Evolutionary conservation across 2,888 invertebrate species (phyloP), one percentile per base, ranked within the genome.

Genomic region (Lasioglossum villosulum): DNA sequence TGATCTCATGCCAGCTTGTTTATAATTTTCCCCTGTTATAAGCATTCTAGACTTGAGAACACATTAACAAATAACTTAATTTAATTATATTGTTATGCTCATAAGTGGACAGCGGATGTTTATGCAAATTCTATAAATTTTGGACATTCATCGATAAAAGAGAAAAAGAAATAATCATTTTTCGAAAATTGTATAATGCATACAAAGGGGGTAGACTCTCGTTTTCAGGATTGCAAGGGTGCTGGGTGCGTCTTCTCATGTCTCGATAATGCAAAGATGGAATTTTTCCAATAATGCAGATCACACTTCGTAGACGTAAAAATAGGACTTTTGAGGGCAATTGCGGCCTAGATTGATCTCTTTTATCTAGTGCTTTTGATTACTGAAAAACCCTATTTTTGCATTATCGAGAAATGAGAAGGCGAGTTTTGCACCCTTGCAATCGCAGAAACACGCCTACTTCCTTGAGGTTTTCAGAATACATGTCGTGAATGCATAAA

Each of bases 1-100:
- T 80, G 85, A 82, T 87, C 94, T 94, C 90, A 91, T 93, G 93
- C 95, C 95, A 95, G 95, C 95, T 93, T 95, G 95, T 94, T 94
- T 94, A 94, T 92, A 90, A 90, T 88, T 73, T 75, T 56, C 34
- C 78, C 79, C 75, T 89, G 84, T 88, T 85, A 89, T 92, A 92
- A 88, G 83, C 93, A 92, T 93, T 94, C 94, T 91, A 94, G 90
- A 93, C 90, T 89, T 89, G 89, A 91, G 90, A 82, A 74, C 71
- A 94, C 92, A 94, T 81, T 87, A 85, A 80, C 86, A 82, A 52
- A 52, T 56, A 76, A 63, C 78, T 84, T 42, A 76, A 80, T 86
- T 48, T 77, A 78, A 75, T 81, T 52, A 80, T 70, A 77, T 42
- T 76, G 56, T 84, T 63, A 30, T 63, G 19, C 19, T 63, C 19